Evolutionary conservation across 2,888 invertebrate genomes (phyloP).

Genomic region (Volucella bombylans): DNA sequence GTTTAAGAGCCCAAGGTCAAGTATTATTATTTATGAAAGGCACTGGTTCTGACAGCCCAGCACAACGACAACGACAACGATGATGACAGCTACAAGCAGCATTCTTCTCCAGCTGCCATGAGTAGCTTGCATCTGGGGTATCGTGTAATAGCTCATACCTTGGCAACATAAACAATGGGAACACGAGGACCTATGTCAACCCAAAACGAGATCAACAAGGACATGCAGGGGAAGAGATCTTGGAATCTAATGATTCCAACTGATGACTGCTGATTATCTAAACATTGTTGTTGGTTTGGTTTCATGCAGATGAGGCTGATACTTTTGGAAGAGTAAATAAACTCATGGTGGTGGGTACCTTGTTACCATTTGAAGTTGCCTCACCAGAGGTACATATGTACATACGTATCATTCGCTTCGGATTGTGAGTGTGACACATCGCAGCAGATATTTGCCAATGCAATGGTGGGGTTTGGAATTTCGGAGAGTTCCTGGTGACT

Average conservation of each 20-base stretch:
- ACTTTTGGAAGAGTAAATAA: constrained; percentile 49
- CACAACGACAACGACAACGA: constrained; percentile 58
- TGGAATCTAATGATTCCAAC: constrained; percentile 65
- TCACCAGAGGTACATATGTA: constrained; percentile 43
- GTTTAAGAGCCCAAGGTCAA: constrained; percentile 73
- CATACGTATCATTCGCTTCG: constrained; percentile 19
- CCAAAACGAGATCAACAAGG: constrained; percentile 71
- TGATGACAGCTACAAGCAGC: constrained; percentile 69
- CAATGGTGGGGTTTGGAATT: constrained; percentile 34
- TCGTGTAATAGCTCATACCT: constrained; percentile 55
- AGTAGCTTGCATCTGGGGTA: constrained; percentile 22
- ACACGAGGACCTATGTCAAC: constrained; percentile 59
- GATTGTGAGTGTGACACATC: constrained; percentile 56
- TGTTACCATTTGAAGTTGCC: constrained; percentile 43
- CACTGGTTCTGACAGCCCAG: constrained; percentile 67
- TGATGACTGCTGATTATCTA: constrained; percentile 69
- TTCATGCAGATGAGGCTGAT: constrained; percentile 55
- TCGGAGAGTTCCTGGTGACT: constrained; percentile 46
- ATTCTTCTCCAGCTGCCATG: constrained; percentile 34
- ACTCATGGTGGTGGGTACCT: constrained; percentile 24
- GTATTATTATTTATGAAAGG: constrained; percentile 73
- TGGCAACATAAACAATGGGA: constrained; percentile 48
- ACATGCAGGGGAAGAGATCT: constrained; percentile 46
- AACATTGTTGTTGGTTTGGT: constrained; percentile 37
- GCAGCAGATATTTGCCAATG: constrained; percentile 37